A percentile compares a stretch with the other conserved stretches of the same genome.
Evolutionary conservation across 2,797 vertebrate genomes (phyloP).

Genomic region (Geotrypetes seraphini): DNA sequence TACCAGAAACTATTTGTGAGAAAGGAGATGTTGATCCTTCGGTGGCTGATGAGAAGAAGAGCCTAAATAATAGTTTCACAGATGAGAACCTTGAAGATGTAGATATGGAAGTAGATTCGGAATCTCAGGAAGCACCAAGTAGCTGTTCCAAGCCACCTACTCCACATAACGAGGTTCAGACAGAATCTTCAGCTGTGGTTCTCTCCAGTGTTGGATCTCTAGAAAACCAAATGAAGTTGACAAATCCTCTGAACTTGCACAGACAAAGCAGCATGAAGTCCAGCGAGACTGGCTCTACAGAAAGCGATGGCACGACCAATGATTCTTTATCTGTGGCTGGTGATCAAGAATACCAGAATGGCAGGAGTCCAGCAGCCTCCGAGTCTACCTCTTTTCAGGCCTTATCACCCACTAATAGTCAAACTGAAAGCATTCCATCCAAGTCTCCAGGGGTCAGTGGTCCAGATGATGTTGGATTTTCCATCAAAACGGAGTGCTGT

Average conservation of each 20-base stretch:
- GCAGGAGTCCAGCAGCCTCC: conserved; percentile 67
- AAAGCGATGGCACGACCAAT: conserved; percentile 73
- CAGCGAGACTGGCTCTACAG: conserved; percentile 46
- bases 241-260: conserved; percentile 64
- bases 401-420: conserved; percentile 71
- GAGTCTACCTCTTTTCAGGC: conserved; percentile 65
- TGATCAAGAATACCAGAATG: conserved; percentile 73
- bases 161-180: conserved; percentile 27
- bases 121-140: conserved; percentile 49
- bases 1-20: conserved; percentile 70
- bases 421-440: conserved; percentile 49
- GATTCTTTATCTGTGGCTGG: conserved; percentile 57
- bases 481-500: conserved; percentile 45
- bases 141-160: conserved; percentile 40
- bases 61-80: conserved; percentile 21
- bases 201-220: conserved; percentile 60
- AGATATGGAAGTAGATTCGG: conserved; percentile 50
- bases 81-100: conserved; percentile 57
- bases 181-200: conserved; percentile 23
- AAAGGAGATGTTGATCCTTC: conserved; percentile 48
- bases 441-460: conserved; percentile 62
- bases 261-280: conserved; percentile 78
- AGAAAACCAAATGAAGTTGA: conserved; percentile 65
- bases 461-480: conserved; percentile 36
- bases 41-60: conserved; percentile 45